Evolutionary conservation across 2,113 vertebrate species (phyloP).

Genomic region (Chaetodon trifascialis): DNA sequence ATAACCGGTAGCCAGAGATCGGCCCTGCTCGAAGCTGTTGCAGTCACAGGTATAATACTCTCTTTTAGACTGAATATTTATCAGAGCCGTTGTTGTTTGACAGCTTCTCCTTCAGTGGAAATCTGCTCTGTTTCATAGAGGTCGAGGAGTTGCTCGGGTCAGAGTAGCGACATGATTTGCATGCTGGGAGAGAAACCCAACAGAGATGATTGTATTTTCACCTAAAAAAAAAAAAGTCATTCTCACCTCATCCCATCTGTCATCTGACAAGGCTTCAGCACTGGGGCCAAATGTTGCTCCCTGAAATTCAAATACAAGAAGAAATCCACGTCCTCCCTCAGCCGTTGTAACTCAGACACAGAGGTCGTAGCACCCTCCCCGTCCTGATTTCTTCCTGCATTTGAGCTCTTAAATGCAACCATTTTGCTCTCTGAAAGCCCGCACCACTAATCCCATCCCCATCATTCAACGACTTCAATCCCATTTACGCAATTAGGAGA

Average conservation of each 20-base stretch:
- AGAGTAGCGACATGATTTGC: constrained; percentile 22
- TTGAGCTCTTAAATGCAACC: constrained; percentile 38
- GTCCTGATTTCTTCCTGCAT: constrained; percentile 37
- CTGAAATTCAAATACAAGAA: constrained; percentile 31
- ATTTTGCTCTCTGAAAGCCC: constrained; percentile 42
- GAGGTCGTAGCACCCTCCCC: not conserved
- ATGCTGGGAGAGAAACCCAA: constrained; percentile 37
- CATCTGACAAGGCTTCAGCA: constrained; percentile 19
- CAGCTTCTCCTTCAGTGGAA: constrained; percentile 15
- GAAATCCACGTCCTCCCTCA: constrained; percentile 9
- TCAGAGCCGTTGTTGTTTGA: not conserved
- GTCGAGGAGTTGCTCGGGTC: not conserved
- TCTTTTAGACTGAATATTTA: constrained; percentile 43
- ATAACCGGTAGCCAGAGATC: constrained; percentile 75
- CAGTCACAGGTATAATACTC: constrained; percentile 81
- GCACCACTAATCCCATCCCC: constrained; percentile 37
- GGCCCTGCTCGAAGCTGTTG: constrained; percentile 75
- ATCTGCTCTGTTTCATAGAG: not conserved
- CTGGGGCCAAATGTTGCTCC: constrained; percentile 22
- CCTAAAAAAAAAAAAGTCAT: not conserved
- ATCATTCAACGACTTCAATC: constrained; percentile 17
- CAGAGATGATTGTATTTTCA: constrained; percentile 9
- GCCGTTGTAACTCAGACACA: not conserved
- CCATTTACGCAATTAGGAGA: constrained; percentile 1
- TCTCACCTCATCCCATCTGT: not conserved